A percentile compares a stretch with the other conserved stretches of the same genome.
Evolutionary conservation across 2,797 vertebrate species (phyloP).

Genomic region (Miopithecus talapoin): DNA sequence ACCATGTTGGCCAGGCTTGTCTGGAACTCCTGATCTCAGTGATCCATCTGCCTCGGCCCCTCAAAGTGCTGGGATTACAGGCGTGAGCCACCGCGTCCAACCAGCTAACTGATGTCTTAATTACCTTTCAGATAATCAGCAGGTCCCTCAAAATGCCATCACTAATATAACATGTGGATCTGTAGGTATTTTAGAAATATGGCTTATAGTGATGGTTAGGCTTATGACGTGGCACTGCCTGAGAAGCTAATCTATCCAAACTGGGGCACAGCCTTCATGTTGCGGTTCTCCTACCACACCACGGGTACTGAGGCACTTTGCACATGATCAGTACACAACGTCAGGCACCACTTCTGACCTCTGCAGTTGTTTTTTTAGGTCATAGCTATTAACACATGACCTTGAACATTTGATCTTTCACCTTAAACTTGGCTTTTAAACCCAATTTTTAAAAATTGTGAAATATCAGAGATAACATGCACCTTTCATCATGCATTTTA

Average conservation of each 20-base stretch:
- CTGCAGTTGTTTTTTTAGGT: not conserved
- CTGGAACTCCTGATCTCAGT: not conserved
- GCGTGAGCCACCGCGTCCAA: rapidly evolving
- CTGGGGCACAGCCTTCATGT: too few relatives aligned
- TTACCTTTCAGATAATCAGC: not conserved
- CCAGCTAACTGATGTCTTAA: not conserved
- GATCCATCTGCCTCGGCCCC: not conserved
- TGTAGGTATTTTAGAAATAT: not conserved
- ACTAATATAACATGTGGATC: not conserved
- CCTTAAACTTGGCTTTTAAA: slow-evolving; percentile 10
- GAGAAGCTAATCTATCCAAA: not conserved
- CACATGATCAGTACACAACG: not conserved
- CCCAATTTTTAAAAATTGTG: not conserved
- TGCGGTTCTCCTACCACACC: rapidly evolving
- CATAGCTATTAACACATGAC: not conserved
- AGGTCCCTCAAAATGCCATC: not conserved
- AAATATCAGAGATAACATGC: not conserved
- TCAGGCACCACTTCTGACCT: not conserved
- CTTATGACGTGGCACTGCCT: not conserved
- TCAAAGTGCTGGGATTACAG: not conserved
- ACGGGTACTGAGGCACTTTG: not conserved
- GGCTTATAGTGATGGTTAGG: not conserved
- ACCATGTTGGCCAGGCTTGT: not conserved
- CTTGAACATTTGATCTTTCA: not conserved
- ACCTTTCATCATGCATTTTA: not conserved